Evolutionary conservation across 2,797 vertebrate species (phyloP).

Genomic region (Alca torda): DNA sequence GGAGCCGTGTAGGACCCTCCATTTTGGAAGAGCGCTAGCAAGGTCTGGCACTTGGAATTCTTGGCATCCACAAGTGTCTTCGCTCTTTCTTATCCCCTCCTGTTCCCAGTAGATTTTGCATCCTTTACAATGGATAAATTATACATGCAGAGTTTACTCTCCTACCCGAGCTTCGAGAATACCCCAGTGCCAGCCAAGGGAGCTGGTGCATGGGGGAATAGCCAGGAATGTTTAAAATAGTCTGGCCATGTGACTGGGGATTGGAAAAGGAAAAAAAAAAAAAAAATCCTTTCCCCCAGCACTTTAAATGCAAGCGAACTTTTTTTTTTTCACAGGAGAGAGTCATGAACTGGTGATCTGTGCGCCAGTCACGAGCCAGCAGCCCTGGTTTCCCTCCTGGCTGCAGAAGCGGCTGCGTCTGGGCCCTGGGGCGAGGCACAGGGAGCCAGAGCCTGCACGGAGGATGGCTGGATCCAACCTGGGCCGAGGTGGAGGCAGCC

Average conservation of each 20-base stretch:
- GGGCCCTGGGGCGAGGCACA: background rate
- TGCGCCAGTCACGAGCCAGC: slow-evolving; percentile 25
- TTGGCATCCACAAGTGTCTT: slow-evolving; percentile 68
- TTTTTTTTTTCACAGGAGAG: background rate
- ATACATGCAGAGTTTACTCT: slow-evolving; percentile 69
- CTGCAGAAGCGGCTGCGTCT: background rate
- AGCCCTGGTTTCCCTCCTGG: slow-evolving; percentile 38
- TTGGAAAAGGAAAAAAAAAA: slow-evolving; percentile 1
- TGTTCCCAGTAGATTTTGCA: slow-evolving; percentile 70
- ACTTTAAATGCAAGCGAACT: slow-evolving; percentile 28
- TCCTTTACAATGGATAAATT: slow-evolving; percentile 70
- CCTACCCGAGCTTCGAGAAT: slow-evolving; percentile 63
- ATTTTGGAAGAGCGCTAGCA: slow-evolving; percentile 66
- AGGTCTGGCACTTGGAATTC: slow-evolving; percentile 66
- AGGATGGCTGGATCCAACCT: slow-evolving; percentile 7
- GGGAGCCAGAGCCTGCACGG: background rate
- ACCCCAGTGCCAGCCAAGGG: slow-evolving; percentile 50
- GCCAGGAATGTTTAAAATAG: slow-evolving; percentile 71
- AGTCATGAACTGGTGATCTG: slow-evolving; percentile 29
- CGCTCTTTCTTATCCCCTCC: slow-evolving; percentile 66
- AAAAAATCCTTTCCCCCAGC: background rate
- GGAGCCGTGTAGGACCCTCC: slow-evolving; percentile 58
- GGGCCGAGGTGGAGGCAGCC: background rate
- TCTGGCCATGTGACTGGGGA: slow-evolving; percentile 63
- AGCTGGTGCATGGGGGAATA: slow-evolving; percentile 67